phyloP scores from a whole-genome alignment of 1,140 invertebrate species.

The Hypsibius dujardini region DNA sequence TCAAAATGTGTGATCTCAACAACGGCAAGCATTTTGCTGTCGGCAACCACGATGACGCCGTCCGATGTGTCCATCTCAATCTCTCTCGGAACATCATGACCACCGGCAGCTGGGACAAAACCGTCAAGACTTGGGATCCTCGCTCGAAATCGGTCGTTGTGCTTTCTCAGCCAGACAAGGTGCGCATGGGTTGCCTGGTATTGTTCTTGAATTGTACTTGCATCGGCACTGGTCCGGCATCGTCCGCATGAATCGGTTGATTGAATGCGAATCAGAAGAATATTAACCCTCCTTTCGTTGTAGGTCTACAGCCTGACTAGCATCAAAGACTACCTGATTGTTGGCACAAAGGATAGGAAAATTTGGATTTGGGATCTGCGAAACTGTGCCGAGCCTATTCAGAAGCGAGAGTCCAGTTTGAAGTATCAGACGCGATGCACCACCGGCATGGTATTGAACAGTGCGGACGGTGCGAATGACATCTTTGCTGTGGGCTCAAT shows the following conservation, averaged over 20 bases:
- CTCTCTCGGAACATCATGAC: conserved; percentile 45
- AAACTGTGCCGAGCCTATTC: conserved; percentile 85
- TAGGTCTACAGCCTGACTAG: conserved; percentile 81
- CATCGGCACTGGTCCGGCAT: too few relatives aligned
- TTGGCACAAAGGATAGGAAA: conserved; percentile 80
- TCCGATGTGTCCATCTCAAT: conserved; percentile 37
- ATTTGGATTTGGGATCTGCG: conserved; percentile 93
- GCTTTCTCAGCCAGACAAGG: conserved; percentile 73
- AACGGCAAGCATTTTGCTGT: conserved; percentile 46
- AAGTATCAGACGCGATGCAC: conserved; percentile 97
- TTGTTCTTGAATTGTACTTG: too few relatives aligned
- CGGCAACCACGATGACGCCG: conserved; percentile 69
- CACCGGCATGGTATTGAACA: neutral
- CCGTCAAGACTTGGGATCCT: conserved; percentile 86
- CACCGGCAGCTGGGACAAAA: conserved; percentile 89
- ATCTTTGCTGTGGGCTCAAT: conserved; percentile 67
- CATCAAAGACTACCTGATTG: conserved; percentile 83
- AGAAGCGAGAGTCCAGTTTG: conserved; percentile 81
- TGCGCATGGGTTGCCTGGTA: conserved; percentile 28
- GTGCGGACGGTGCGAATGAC: neutral
- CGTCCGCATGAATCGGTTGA: too few relatives aligned
- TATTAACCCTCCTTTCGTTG: conserved; percentile 22
- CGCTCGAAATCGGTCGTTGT: conserved; percentile 49
- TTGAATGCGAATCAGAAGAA: neutral
- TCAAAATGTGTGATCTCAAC: conserved; percentile 84